phyloP scores from a whole-genome alignment of 1,140 invertebrate species.

The Listronotus oregonensis region DNA sequence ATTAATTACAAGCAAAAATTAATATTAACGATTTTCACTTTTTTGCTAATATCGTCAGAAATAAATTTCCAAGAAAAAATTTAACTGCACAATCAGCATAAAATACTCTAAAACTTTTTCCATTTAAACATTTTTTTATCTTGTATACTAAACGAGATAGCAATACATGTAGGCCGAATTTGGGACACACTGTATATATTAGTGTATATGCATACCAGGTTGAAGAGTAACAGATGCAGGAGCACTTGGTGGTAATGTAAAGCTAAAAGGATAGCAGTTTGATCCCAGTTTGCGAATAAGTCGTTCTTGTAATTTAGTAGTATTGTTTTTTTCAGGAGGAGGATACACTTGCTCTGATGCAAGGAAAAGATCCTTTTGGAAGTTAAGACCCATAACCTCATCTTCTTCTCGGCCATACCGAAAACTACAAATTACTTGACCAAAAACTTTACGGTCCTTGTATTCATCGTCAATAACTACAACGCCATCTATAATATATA shows the following conservation, averaged over 20 bases:
- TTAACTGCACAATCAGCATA: no score
- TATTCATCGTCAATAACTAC: conserved; percentile 92
- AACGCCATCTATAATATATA: conserved; percentile 78
- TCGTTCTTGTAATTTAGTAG: conserved; percentile 76
- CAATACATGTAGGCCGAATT: no score
- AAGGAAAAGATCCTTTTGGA: conserved; percentile 95
- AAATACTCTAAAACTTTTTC: no score
- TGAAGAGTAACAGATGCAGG: conserved; percentile 89
- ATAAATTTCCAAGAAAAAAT: no score
- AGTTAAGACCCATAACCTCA: conserved; percentile 96
- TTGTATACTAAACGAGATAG: no score
- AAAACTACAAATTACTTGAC: conserved; percentile 94
- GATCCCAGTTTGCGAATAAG: conserved; percentile 90
- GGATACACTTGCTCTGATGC: conserved; percentile 88
- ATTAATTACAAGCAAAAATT: no score
- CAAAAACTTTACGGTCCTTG: conserved; percentile 85
- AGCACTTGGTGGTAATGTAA: conserved; percentile 77
- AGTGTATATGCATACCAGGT: conserved; percentile 60
- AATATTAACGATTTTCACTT: no score
- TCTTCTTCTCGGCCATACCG: conserved; percentile 97
- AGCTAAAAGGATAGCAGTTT: conserved; percentile 90
- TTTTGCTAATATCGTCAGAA: no score
- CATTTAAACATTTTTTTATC: no score
- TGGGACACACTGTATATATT: no score
- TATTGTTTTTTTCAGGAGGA: conserved; percentile 63